These are phyloP conservation scores for Perizoma flavofasciatum DNA, from an alignment of 2,888 invertebrate species.

Conservation along the genomic window DNA sequence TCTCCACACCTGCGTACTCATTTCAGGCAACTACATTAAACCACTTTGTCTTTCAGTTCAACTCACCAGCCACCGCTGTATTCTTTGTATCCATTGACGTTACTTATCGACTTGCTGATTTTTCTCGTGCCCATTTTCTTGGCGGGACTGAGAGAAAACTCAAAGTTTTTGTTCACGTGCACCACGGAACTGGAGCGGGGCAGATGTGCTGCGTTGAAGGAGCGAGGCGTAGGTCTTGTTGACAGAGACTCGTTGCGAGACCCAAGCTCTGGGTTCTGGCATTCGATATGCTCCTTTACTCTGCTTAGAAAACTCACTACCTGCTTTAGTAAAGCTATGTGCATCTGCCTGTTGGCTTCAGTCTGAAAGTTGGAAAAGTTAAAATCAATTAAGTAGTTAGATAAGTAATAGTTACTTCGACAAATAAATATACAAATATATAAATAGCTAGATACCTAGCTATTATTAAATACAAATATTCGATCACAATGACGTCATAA, in stretches of 20 bases:
- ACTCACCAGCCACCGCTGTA: slow-evolving; percentile 56
- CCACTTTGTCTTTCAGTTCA: neutral
- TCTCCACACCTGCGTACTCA: too few relatives aligned
- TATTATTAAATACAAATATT: neutral
- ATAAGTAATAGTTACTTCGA: too few relatives aligned
- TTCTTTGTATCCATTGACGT: slow-evolving; percentile 72
- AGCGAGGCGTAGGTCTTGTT: slow-evolving; percentile 45
- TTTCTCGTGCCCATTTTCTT: slow-evolving; percentile 70
- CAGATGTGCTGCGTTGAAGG: slow-evolving; percentile 61
- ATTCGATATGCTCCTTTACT: slow-evolving; percentile 86
- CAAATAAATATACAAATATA: too few relatives aligned
- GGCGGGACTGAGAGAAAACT: slow-evolving; percentile 55
- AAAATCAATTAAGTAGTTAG: neutral
- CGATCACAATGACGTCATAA: slow-evolving; percentile 1
- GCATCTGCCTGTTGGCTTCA: slow-evolving; percentile 89
- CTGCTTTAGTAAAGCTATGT: slow-evolving; percentile 88
- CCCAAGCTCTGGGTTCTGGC: slow-evolving; percentile 54
- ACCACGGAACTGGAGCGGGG: slow-evolving; percentile 72
- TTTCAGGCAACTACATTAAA: too few relatives aligned
- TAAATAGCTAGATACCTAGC: too few relatives aligned
- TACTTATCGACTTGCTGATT: slow-evolving; percentile 76
- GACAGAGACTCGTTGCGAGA: slow-evolving; percentile 46
- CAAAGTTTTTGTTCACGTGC: slow-evolving; percentile 68
- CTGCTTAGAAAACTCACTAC: slow-evolving; percentile 87
- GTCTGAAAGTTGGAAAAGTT: slow-evolving; percentile 76